A percentile compares a stretch with the other conserved stretches of the same genome.
Conservation (phyloP, 2,797 vertebrate species). For the Cyprinodon diabolis region DNA sequence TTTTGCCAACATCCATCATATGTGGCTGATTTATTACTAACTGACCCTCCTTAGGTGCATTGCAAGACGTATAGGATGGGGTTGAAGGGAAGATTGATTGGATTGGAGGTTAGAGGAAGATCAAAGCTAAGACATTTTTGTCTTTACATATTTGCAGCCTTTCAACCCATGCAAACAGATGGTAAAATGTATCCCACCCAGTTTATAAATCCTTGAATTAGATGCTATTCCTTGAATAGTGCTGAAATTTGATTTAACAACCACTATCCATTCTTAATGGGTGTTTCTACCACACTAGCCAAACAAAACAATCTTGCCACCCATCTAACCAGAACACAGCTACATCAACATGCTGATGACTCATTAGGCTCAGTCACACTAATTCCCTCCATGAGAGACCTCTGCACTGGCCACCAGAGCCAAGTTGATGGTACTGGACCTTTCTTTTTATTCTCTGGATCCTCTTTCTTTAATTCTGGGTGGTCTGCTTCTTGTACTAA, state of each 20-base stretch:
- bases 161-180: slow-evolving; percentile 6
- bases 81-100: slow-evolving; percentile 17
- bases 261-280: neutral
- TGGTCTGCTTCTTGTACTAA: slow-evolving; percentile 52
- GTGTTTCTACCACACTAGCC: neutral
- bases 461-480: slow-evolving; percentile 48
- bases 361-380: slow-evolving; percentile 22
- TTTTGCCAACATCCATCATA: slow-evolving; percentile 48
- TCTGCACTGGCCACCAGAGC: slow-evolving; percentile 57
- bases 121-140: slow-evolving; percentile 26
- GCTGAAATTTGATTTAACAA: neutral
- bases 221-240: neutral
- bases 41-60: slow-evolving; percentile 39
- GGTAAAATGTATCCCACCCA: neutral
- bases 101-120: slow-evolving; percentile 21
- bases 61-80: slow-evolving; percentile 7
- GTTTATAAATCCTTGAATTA: neutral
- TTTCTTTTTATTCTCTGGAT: slow-evolving; percentile 49
- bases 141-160: slow-evolving; percentile 2
- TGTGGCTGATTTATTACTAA: slow-evolving; percentile 50
- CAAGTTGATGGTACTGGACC: slow-evolving; percentile 47
- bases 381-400: slow-evolving; percentile 17
- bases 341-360: slow-evolving; percentile 12
- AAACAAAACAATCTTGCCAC: slow-evolving; percentile 3
- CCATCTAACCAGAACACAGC: slow-evolving; percentile 11